A percentile compares a stretch with the other conserved stretches of the same genome.
Evolutionary conservation across 2,888 invertebrate genomes (phyloP).

Genomic region (Atherix ibis): DNA sequence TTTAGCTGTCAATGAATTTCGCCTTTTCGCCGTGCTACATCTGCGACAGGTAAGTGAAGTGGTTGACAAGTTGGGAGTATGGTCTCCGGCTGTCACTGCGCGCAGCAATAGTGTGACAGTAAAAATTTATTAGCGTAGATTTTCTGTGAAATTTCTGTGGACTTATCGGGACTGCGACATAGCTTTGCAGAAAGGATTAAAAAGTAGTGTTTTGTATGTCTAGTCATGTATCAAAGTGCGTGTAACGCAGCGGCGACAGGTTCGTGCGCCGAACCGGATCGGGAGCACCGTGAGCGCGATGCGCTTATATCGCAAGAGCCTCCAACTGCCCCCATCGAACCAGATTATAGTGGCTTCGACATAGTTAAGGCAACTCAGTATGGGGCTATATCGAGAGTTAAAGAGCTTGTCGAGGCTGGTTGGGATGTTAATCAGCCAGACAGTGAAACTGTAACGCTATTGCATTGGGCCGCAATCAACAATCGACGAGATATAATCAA

Average conservation of each 20-base stretch:
- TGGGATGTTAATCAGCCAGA: slow-evolving; percentile 91
- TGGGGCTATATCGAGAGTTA: slow-evolving; percentile 68
- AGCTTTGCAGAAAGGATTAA: no score
- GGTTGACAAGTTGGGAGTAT: no score
- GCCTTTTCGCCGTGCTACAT: no score
- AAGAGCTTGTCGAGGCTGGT: slow-evolving; percentile 81
- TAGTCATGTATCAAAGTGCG: slow-evolving; percentile 50
- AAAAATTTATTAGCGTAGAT: no score
- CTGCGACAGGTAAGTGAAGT: no score
- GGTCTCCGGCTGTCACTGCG: no score
- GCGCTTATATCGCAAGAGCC: slow-evolving; percentile 45
- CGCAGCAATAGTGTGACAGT: no score
- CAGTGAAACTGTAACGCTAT: slow-evolving; percentile 82
- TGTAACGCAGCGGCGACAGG: slow-evolving; percentile 52
- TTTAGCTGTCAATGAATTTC: no score
- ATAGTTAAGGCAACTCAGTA: slow-evolving; percentile 95
- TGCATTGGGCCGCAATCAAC: slow-evolving; percentile 99
- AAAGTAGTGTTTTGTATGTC: no score
- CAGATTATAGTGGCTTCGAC: slow-evolving; percentile 69
- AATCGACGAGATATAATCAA: slow-evolving; percentile 85
- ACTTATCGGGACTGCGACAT: no score
- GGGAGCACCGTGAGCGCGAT: slow-evolving; percentile 37
- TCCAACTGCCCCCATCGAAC: slow-evolving; percentile 45
- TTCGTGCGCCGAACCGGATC: slow-evolving; percentile 46
- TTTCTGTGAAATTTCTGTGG: no score